Conservation (phyloP, 2,888 invertebrate species). For the Trimorus sp. region DNA sequence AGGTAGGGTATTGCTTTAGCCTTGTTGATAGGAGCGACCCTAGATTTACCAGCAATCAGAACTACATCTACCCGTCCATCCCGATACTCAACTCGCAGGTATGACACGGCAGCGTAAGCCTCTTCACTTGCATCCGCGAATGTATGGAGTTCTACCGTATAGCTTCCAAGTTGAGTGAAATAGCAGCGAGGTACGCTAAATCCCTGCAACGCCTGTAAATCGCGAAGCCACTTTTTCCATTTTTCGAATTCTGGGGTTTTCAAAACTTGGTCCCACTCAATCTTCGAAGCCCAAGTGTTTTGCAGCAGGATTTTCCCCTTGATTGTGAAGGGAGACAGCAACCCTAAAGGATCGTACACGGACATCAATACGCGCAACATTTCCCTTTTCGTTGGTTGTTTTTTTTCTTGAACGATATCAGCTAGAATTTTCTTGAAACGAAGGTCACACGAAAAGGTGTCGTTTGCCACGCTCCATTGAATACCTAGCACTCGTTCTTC, state of each 20-base stretch:
- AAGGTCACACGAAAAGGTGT: not conserved
- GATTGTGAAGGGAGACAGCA: not conserved
- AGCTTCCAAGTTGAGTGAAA: not conserved
- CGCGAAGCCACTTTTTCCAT: not conserved
- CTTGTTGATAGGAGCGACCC: constrained; percentile 14
- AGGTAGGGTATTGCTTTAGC: constrained; percentile 14
- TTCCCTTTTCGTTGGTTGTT: not conserved
- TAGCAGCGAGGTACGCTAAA: not conserved
- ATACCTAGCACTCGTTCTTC: not conserved
- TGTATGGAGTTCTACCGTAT: constrained; percentile 13
- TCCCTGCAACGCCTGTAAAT: not conserved
- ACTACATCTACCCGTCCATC: not conserved
- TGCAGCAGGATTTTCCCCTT: not conserved
- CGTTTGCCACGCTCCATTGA: not conserved
- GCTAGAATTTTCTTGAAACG: not conserved
- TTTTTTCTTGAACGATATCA: not conserved
- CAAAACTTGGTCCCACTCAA: not conserved
- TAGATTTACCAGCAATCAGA: constrained; percentile 5
- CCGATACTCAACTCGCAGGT: constrained; percentile 7
- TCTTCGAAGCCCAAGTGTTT: not conserved
- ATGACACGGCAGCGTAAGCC: constrained; percentile 19
- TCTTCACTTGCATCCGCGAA: constrained; percentile 22
- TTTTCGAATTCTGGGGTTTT: not conserved
- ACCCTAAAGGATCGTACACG: not conserved
- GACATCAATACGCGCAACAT: constrained; percentile 1